A percentile compares a stretch with the other conserved stretches of the same genome.
Evolutionary conservation across 1,140 invertebrate species (phyloP).

Genomic region (Magallana ariakensis): DNA sequence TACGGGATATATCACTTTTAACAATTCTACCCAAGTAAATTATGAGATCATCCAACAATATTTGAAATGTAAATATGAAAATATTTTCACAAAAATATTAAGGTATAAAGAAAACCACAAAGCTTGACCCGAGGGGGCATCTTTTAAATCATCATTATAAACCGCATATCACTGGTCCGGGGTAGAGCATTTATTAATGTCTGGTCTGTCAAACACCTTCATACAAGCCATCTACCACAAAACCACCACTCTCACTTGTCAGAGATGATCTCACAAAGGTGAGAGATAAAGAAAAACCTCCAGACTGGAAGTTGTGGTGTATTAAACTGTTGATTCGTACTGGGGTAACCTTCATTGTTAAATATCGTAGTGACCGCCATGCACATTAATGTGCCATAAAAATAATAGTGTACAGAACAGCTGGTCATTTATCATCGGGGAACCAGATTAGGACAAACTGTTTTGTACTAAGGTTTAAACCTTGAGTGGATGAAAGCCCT

Average conservation of each 20-base stretch:
- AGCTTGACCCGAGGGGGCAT: background rate
- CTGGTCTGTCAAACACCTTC: background rate
- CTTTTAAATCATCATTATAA: background rate
- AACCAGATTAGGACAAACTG: slow-evolving; percentile 22
- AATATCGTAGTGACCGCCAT: background rate
- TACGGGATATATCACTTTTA: background rate
- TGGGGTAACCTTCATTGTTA: background rate
- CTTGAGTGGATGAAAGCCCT: background rate
- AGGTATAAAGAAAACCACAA: background rate
- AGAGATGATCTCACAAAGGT: background rate
- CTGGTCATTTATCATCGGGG: background rate
- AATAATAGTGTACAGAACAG: background rate
- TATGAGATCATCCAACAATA: background rate
- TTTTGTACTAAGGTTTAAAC: background rate
- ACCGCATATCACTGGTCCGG: background rate
- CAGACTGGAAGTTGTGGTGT: slow-evolving; percentile 4
- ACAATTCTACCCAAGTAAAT: background rate
- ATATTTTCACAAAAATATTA: background rate
- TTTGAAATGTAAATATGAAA: background rate
- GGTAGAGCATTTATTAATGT: background rate
- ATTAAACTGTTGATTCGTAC: slow-evolving; percentile 1
- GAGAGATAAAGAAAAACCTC: background rate
- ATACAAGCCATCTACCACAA: background rate
- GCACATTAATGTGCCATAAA: background rate
- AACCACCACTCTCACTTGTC: background rate